phyloP scores from a whole-genome alignment of 2,113 vertebrate genomes.

The Agapornis roseicollis region DNA sequence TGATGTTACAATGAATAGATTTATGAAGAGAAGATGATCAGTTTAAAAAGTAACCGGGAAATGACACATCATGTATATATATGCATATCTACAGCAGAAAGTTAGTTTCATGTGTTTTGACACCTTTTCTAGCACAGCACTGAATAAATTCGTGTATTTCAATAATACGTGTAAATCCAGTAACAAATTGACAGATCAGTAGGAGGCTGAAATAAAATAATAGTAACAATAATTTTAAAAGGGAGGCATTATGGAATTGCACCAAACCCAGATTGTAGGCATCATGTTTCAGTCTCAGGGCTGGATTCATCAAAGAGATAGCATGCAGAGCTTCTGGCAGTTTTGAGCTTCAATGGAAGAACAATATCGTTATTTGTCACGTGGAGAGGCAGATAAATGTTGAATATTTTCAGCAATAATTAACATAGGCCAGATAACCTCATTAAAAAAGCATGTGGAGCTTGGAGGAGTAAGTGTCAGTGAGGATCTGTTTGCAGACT shows the following conservation, averaged over 20 bases:
- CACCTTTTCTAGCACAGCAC: not conserved
- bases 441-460: not conserved
- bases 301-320: not conserved
- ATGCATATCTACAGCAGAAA: not conserved
- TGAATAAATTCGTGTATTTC: constrained; percentile 11
- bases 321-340: not conserved
- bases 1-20: not conserved
- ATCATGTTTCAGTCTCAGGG: not conserved
- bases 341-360: not conserved
- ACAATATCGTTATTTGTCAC: not conserved
- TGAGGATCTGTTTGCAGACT: not conserved
- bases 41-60: not conserved
- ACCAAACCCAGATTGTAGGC: not conserved
- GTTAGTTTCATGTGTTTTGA: constrained; percentile 19
- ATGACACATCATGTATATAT: not conserved
- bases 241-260: not conserved
- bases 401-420: not conserved
- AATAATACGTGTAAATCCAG: constrained; percentile 43
- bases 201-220: constrained; percentile 13
- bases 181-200: constrained; percentile 21
- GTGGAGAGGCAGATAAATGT: not conserved
- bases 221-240: not conserved
- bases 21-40: constrained; percentile 17
- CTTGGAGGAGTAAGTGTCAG: not conserved
- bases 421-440: not conserved